These are phyloP conservation scores for Oophaga pumilio DNA, from an alignment of 2,113 vertebrate species.

Conservation along the genomic window DNA sequence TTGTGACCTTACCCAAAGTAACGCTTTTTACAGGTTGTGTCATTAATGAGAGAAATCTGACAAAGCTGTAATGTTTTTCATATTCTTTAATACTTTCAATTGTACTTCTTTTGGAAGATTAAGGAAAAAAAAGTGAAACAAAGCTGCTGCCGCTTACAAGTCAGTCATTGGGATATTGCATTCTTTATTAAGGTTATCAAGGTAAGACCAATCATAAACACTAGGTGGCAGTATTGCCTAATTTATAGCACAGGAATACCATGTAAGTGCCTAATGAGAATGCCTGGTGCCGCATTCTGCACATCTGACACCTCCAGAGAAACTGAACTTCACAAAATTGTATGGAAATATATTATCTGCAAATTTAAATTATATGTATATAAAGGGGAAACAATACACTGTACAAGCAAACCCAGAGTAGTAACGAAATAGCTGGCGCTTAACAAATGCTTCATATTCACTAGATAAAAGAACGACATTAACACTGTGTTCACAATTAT, in stretches of 20 bases:
- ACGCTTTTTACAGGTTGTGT: no score
- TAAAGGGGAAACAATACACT: neutral
- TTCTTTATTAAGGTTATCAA: neutral
- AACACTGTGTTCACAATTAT: neutral
- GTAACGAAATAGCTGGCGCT: neutral
- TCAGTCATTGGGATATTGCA: neutral
- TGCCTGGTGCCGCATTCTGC: neutral
- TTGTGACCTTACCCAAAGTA: no score
- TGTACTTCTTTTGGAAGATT: no score
- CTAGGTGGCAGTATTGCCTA: constrained; percentile 35
- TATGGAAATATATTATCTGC: neutral
- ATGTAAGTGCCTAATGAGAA: neutral
- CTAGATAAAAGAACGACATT: neutral
- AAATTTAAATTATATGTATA: neutral
- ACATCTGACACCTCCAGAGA: neutral
- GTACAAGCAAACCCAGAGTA: neutral
- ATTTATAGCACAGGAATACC: neutral
- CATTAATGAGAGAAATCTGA: no score
- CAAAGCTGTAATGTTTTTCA: no score
- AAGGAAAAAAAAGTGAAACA: no score
- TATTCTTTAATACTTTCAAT: no score
- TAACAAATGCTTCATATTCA: neutral
- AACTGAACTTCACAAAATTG: neutral
- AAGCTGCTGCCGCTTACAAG: neutral
- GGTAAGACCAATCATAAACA: neutral